A percentile compares a stretch with the other conserved stretches of the same genome.
phyloP scores from a whole-genome alignment of 2,113 vertebrate genomes.

The Gobius niger region DNA sequence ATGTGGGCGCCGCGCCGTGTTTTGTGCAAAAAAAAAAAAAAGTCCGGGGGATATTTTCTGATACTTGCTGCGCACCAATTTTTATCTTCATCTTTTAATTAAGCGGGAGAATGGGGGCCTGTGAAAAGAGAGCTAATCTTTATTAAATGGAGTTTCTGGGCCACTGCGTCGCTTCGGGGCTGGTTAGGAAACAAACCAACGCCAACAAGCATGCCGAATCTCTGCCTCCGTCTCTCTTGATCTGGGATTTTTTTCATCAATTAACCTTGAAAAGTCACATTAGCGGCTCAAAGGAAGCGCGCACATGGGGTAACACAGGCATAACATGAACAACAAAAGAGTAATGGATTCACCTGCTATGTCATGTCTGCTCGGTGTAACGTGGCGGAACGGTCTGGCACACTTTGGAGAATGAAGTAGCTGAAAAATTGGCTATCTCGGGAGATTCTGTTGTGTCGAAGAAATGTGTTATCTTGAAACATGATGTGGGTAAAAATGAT shows the following conservation, averaged over 20 bases:
- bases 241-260: constrained; percentile 63
- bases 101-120: constrained; percentile 71
- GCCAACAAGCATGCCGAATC: constrained; percentile 40
- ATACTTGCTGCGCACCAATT: constrained; percentile 59
- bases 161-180: constrained; percentile 64
- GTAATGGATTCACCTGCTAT: constrained; percentile 54
- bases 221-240: constrained; percentile 18
- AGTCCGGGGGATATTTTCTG: constrained; percentile 71
- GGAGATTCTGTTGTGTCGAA: neutral
- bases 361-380: constrained; percentile 40
- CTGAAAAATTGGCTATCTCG: neutral
- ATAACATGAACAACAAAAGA: constrained; percentile 8
- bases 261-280: constrained; percentile 59
- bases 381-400: constrained; percentile 18
- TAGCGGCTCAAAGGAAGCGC: constrained; percentile 27
- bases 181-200: constrained; percentile 59
- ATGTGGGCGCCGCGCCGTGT: constrained; percentile 63
- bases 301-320: constrained; percentile 30
- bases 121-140: constrained; percentile 73
- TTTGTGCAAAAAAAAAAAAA: constrained; percentile 40
- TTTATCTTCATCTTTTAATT: constrained; percentile 77
- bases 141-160: constrained; percentile 80
- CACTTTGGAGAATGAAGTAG: neutral
- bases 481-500: neutral
- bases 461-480: neutral